A percentile compares a stretch with the other conserved stretches of the same genome.
Evolutionary conservation across 2,888 invertebrate genomes (phyloP).

Genomic region (Harmothoe impar): DNA sequence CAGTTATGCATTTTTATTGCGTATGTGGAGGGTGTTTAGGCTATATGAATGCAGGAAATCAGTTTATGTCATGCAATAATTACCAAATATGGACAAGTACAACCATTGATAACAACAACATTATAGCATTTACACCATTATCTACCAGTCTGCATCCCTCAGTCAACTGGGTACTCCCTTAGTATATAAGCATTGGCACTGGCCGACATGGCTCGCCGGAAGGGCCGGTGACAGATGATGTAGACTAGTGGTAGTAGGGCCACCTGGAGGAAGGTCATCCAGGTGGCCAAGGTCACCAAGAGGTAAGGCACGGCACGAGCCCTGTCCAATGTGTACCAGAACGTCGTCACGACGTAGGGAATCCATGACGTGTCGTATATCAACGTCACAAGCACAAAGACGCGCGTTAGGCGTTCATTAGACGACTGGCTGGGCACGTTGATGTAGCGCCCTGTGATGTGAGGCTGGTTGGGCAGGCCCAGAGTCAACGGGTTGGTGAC

Average conservation of each 20-base stretch:
- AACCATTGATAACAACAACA: no score
- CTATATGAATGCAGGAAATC: no score
- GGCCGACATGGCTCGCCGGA: conserved; percentile 64
- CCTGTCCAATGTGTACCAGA: conserved; percentile 75
- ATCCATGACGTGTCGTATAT: conserved; percentile 75
- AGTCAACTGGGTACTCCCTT: conserved; percentile 60
- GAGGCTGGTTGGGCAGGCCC: conserved; percentile 69
- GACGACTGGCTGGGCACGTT: conserved; percentile 73
- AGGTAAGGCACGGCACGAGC: conserved; percentile 67
- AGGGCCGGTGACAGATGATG: conserved; percentile 69
- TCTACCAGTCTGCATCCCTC: neutral
- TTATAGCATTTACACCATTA: no score
- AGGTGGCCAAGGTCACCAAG: conserved; percentile 75
- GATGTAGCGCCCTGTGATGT: conserved; percentile 62
- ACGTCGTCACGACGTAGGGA: conserved; percentile 76
- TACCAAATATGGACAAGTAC: no score
- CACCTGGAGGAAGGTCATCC: conserved; percentile 77
- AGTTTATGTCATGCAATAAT: no score
- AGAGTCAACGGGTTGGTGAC: conserved; percentile 70
- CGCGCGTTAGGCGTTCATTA: conserved; percentile 78
- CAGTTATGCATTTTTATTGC: no score
- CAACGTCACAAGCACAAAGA: conserved; percentile 76
- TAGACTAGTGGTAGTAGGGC: conserved; percentile 77
- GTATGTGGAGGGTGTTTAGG: no score
- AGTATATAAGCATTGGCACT: conserved; percentile 63